Evolutionary conservation across 2,888 invertebrate genomes (phyloP).

Genomic region (Cacoxenus indagator): DNA sequence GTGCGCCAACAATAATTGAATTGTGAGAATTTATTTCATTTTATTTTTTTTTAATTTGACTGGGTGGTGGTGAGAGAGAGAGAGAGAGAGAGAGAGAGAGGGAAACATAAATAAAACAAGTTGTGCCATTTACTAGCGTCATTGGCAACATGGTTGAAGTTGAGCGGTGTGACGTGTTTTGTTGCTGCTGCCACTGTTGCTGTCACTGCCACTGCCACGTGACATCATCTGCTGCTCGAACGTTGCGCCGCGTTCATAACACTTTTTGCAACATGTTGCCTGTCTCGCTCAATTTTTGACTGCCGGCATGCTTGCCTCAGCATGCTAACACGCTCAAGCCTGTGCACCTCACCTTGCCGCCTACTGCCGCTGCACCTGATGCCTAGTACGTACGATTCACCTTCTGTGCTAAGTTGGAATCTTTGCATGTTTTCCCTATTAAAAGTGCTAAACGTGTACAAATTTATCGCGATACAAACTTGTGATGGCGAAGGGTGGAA

Average conservation of each 20-base stretch:
- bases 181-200: background rate
- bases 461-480: conserved; percentile 20
- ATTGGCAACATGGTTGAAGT: background rate
- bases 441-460: conserved; percentile 14
- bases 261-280: conserved; percentile 15
- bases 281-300: conserved; percentile 18
- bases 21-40: conserved; percentile 19
- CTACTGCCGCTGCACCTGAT: no score
- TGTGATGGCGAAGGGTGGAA: background rate
- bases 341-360: no score
- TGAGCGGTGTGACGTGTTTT: conserved; percentile 5
- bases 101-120: background rate
- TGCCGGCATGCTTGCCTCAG: background rate
- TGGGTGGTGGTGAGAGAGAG: background rate
- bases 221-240: background rate
- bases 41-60: background rate
- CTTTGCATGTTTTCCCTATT: conserved; percentile 14
- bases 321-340: conserved; percentile 12
- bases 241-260: background rate
- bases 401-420: background rate
- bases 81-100: background rate
- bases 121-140: background rate
- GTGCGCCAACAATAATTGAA: conserved; percentile 20
- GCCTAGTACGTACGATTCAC: no score
- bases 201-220: conserved; percentile 1